Percentiles rank a stretch among this genome's conserved stretches.
These are phyloP conservation scores for Rhabdomys dilectus DNA, from an alignment of 2,113 vertebrate species.

Conservation along the genomic window DNA sequence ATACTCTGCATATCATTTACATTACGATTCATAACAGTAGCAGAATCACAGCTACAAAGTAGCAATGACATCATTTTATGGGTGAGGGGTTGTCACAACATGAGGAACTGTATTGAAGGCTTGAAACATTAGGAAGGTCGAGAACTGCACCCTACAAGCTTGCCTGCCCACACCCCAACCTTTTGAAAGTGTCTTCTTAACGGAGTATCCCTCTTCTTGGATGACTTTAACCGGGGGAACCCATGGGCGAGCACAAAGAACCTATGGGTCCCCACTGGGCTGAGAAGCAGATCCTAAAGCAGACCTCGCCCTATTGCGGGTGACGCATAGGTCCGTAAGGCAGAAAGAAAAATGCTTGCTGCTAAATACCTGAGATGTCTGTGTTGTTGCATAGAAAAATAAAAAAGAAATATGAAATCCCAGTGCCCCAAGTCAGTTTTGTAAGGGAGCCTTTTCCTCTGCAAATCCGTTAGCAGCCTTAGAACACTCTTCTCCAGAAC, in stretches of 20 bases:
- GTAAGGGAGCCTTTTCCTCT: not conserved
- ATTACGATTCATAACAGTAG: not conserved
- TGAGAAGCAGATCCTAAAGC: not conserved
- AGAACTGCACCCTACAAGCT: not conserved
- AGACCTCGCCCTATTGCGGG: not conserved
- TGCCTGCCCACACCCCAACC: not conserved
- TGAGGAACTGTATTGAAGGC: not conserved
- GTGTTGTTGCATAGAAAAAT: not conserved
- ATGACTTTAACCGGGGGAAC: not conserved
- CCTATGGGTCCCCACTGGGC: not conserved
- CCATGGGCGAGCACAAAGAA: no score
- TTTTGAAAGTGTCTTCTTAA: not conserved
- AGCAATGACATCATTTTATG: not conserved
- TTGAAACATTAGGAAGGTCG: not conserved
- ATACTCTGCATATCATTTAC: not conserved
- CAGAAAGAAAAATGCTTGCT: not conserved
- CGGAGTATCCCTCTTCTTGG: not conserved
- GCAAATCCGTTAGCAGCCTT: not conserved
- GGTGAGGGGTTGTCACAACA: not conserved
- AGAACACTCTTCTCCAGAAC: not conserved
- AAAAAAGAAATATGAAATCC: not conserved
- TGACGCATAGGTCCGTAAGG: no score
- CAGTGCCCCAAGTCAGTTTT: no score
- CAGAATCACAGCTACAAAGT: not conserved
- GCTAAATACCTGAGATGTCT: not conserved